phyloP scores from a whole-genome alignment of 2,113 vertebrate species.

The Callorhinus ursinus region DNA sequence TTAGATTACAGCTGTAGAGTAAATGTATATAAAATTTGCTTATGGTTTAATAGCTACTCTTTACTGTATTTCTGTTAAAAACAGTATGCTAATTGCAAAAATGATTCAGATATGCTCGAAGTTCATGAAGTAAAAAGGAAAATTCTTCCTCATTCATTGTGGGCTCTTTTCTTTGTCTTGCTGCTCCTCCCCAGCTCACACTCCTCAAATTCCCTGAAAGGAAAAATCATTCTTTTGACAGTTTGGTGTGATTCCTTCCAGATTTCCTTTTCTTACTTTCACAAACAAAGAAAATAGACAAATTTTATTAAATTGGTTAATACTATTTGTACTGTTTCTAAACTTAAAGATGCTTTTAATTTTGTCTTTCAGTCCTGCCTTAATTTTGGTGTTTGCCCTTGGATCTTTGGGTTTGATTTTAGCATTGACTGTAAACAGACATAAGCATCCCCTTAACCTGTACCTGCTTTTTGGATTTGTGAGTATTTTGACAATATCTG shows the following conservation, averaged over 20 bases:
- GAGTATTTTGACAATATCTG: constrained; percentile 83
- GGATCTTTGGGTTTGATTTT: constrained; percentile 92
- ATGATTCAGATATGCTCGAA: not conserved
- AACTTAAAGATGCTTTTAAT: constrained; percentile 42
- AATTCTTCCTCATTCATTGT: not conserved
- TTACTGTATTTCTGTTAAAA: constrained; percentile 60
- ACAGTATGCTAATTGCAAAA: constrained; percentile 33
- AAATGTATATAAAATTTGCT: constrained; percentile 23
- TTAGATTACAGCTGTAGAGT: constrained; percentile 1
- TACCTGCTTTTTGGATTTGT: constrained; percentile 96
- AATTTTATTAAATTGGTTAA: constrained; percentile 56
- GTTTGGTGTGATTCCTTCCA: not conserved
- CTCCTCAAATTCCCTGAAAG: not conserved
- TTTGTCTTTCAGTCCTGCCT: constrained; percentile 88
- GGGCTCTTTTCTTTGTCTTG: not conserved
- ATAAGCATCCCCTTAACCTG: constrained; percentile 94
- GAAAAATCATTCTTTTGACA: constrained; percentile 35
- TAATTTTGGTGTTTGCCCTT: constrained; percentile 90
- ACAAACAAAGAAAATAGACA: not conserved
- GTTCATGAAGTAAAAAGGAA: not conserved
- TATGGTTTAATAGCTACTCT: constrained; percentile 24
- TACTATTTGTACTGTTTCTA: not conserved
- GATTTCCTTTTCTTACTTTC: not conserved
- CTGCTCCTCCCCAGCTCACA: not conserved
- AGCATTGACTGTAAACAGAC: constrained; percentile 92